Evolutionary conservation across 1,140 invertebrate species (phyloP).

Genomic region (Parasteatoda tepidariorum): DNA sequence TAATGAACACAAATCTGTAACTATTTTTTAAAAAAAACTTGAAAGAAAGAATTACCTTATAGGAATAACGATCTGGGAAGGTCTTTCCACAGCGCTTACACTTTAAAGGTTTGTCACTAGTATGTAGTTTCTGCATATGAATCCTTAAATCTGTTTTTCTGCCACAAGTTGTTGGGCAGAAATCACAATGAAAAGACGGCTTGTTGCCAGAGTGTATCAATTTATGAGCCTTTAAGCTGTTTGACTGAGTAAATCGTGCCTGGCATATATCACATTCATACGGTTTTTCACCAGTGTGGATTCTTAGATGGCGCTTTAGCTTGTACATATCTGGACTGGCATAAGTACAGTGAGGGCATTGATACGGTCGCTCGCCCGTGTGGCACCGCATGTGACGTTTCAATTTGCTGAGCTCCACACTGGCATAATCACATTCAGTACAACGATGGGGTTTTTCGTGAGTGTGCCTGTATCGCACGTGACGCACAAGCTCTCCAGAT

Average conservation of each 20-base stretch:
- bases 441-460: slow-evolving; percentile 97
- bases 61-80: slow-evolving; percentile 85
- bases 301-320: slow-evolving; percentile 77
- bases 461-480: slow-evolving; percentile 87
- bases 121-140: slow-evolving; percentile 96
- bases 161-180: slow-evolving; percentile 96
- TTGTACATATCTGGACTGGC: slow-evolving; percentile 98
- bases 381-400: slow-evolving; percentile 94
- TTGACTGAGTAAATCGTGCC: slow-evolving; percentile 93
- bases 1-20: too few species aligned
- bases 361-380: slow-evolving; percentile 85
- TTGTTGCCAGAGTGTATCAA: slow-evolving; percentile 95
- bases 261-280: slow-evolving; percentile 76
- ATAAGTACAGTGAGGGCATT: slow-evolving; percentile 96
- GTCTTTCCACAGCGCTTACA: slow-evolving; percentile 94
- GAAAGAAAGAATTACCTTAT: slow-evolving; percentile 65
- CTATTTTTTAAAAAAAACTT: too few species aligned
- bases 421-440: slow-evolving; percentile 93
- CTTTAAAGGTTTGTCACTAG: slow-evolving; percentile 88
- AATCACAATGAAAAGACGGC: slow-evolving; percentile 93
- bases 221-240: slow-evolving; percentile 93
- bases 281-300: slow-evolving; percentile 76
- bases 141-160: slow-evolving; percentile 96
- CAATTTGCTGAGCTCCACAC: slow-evolving; percentile 92
- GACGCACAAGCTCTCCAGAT: slow-evolving; percentile 92